phyloP scores from a whole-genome alignment of 1,140 invertebrate species.

The Drosophila littoralis region DNA sequence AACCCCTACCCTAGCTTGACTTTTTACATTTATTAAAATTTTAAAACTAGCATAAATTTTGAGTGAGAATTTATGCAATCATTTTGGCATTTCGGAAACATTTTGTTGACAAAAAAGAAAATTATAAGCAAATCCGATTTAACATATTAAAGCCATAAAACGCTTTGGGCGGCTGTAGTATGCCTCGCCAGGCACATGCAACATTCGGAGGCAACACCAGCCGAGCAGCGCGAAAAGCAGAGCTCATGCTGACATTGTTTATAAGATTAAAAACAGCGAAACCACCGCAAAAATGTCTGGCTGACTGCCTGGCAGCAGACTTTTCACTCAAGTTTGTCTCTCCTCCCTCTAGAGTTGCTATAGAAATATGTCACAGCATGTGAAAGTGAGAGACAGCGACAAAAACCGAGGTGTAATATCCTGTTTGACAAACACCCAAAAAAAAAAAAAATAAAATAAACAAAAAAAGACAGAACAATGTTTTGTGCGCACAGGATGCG shows the following conservation, averaged over 20 bases:
- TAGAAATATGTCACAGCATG: slow-evolving; percentile 80
- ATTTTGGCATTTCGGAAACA: slow-evolving; percentile 14
- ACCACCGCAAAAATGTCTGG: slow-evolving; percentile 60
- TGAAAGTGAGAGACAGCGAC: slow-evolving; percentile 76
- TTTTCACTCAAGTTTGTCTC: slow-evolving; percentile 49
- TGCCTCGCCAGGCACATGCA: slow-evolving; percentile 36
- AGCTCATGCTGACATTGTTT: slow-evolving; percentile 74
- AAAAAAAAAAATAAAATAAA: slow-evolving; percentile 18
- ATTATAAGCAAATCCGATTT: slow-evolving; percentile 44
- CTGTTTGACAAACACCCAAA: slow-evolving; percentile 62
- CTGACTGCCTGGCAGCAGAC: slow-evolving; percentile 44
- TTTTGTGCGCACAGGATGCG: slow-evolving; percentile 31
- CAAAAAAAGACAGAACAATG: slow-evolving; percentile 18
- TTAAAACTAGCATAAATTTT: slow-evolving; percentile 19
- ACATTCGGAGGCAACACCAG: slow-evolving; percentile 48
- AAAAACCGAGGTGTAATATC: slow-evolving; percentile 78
- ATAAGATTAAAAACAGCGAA: slow-evolving; percentile 64
- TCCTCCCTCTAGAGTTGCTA: slow-evolving; percentile 25
- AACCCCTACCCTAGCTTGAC: background rate
- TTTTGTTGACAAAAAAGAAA: slow-evolving; percentile 29
- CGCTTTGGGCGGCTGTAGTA: slow-evolving; percentile 21
- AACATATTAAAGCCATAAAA: slow-evolving; percentile 77
- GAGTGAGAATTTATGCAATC: slow-evolving; percentile 10
- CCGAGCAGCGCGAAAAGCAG: slow-evolving; percentile 12
- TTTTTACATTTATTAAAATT: slow-evolving; percentile 18